These are phyloP conservation scores for Anneissia japonica DNA, from an alignment of 35 echinoderm and acorn worm genomes.

Conservation along the genomic window DNA sequence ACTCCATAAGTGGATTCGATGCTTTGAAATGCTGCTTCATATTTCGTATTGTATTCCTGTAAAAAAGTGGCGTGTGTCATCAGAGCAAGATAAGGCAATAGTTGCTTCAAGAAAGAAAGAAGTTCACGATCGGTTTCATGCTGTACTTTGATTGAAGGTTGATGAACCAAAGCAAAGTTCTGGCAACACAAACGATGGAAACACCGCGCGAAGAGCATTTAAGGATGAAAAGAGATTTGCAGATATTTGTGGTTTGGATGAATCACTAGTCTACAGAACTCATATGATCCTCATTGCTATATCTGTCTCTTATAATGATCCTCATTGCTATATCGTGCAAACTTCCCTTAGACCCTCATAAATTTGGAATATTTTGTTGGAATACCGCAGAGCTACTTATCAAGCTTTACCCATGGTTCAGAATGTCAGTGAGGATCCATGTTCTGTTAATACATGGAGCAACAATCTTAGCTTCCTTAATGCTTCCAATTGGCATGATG, in stretches of 20 bases:
- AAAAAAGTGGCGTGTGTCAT: constrained; percentile 32
- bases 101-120: constrained; percentile 27
- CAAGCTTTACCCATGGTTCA: constrained; percentile 47
- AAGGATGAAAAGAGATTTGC: constrained; percentile 26
- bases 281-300: constrained; percentile 35
- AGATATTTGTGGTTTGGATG: constrained; percentile 45
- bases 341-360: constrained; percentile 18
- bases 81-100: constrained; percentile 19
- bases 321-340: constrained; percentile 15
- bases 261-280: constrained; percentile 22
- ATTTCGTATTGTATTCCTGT: constrained; percentile 36
- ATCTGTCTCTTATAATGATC: too few relatives aligned
- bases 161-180: constrained; percentile 52
- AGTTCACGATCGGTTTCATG: constrained; percentile 45
- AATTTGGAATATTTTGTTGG: constrained; percentile 42
- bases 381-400: constrained; percentile 37
- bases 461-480: constrained; percentile 13
- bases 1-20: constrained; percentile 36
- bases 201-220: constrained; percentile 59
- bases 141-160: constrained; percentile 42
- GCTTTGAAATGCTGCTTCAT: constrained; percentile 55
- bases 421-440: constrained; percentile 49
- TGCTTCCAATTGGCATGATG: constrained; percentile 50
- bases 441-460: constrained; percentile 46
- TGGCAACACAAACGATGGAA: constrained; percentile 56